A percentile compares a stretch with the other conserved stretches of the same genome.
phyloP scores from a whole-genome alignment of 1,140 invertebrate species.

The Drosophila seguyi region DNA sequence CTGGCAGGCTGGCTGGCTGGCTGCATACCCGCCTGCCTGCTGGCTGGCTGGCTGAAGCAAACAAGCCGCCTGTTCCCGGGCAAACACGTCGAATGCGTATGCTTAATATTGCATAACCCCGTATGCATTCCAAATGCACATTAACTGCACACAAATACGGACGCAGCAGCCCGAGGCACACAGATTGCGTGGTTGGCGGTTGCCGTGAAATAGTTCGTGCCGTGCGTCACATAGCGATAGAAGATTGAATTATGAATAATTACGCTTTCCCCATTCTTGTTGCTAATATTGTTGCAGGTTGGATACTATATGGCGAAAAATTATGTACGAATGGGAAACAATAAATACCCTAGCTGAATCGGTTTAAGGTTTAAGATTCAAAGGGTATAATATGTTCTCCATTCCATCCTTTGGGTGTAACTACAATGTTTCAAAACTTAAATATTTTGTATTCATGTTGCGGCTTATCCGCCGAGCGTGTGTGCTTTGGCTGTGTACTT shows the following conservation, averaged over 20 bases:
- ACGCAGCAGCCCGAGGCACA: slow-evolving; percentile 6
- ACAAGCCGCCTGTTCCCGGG: slow-evolving; percentile 25
- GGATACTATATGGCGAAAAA: not conserved
- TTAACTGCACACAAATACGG: slow-evolving; percentile 65
- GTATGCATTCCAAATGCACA: slow-evolving; percentile 78
- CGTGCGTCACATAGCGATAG: slow-evolving; percentile 64
- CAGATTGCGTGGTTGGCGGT: slow-evolving; percentile 48
- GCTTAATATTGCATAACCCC: slow-evolving; percentile 78
- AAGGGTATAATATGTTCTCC: not conserved
- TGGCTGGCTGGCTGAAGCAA: slow-evolving; percentile 11
- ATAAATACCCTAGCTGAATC: not conserved
- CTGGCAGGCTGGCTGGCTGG: not conserved
- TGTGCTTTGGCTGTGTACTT: slow-evolving; percentile 27
- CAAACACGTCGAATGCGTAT: slow-evolving; percentile 69
- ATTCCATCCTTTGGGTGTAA: not conserved
- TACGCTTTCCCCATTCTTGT: slow-evolving; percentile 50
- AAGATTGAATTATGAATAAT: slow-evolving; percentile 83
- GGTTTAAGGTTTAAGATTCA: not conserved
- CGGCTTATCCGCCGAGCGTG: slow-evolving; percentile 3
- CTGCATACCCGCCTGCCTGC: not conserved
- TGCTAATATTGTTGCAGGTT: slow-evolving; percentile 4
- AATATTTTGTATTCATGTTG: slow-evolving; percentile 36
- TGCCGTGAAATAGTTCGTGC: slow-evolving; percentile 58
- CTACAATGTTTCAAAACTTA: slow-evolving; percentile 8
- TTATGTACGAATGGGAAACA: not conserved